Base-by-base conservation (phyloP, 2,888 invertebrate genomes). In the Allygus modestus region DNA sequence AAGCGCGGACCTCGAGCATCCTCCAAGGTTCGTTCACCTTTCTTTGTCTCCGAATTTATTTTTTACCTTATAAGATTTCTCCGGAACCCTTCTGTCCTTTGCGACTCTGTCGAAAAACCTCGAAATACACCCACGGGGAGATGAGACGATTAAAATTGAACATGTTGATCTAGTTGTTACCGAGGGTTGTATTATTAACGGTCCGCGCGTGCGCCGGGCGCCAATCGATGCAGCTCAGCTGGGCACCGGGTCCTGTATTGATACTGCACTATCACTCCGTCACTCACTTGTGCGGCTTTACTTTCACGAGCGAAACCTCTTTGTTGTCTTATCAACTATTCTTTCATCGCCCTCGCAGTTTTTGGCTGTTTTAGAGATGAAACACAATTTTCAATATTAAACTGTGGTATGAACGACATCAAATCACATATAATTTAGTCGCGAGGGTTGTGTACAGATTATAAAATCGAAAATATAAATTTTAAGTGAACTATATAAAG, bases 1-100 rank as follows among this genome's bases (percentile, higher is more conserved):
- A 65, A 65, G 65, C 41, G 26, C 51, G 51, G 46, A 26, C 12
- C 41, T 20, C 28, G 28, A 46, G 46, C 51, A 2, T 26, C 51
- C 75, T 46, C 46, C 28, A 77, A 28, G 46, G 75, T 37, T 73
- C 75, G 17, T 77, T 51, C 46, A 51, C 43, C 75, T 28, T 77
- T 46, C 75, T 46, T 77, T 77, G 75, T 77, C 71, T 23, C 28
- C 23, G 73, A 43, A 33, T 51, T 77, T 51, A n/a, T 41, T 41
- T 37, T 69, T 69, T 15, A 28, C 28, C 69, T 54, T 23, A 23
- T 26, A 20, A 65, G 65, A 65, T 65, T 54, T 65, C 31, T 26
- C 65, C 31, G 4, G 65, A 65, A 65, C 15, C 65, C 65, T 65
- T 54, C 28, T 65, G 65, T 65, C 23, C 58, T 7, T 7, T 17